Percentiles rank a stretch among this genome's conserved stretches.
These are phyloP conservation scores for Drosophila fulvimacula DNA, from an alignment of 2,888 invertebrate genomes.

Conservation along the genomic window DNA sequence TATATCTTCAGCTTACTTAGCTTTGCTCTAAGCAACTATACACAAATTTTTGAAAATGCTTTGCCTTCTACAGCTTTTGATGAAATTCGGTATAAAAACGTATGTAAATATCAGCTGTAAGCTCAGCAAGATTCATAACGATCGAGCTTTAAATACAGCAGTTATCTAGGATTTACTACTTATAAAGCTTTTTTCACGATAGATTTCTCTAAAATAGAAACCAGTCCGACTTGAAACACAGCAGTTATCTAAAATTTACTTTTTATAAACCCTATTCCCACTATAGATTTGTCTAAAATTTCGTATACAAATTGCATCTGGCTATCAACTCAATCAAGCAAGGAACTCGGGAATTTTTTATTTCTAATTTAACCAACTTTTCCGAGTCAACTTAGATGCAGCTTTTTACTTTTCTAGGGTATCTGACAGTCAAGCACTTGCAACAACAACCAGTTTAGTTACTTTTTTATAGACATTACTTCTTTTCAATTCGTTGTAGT, in stretches of 20 bases:
- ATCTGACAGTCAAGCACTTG: background rate
- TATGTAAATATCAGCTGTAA: background rate
- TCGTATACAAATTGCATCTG: background rate
- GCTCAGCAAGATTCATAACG: background rate
- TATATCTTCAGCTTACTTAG: too few relatives aligned
- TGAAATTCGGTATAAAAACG: background rate
- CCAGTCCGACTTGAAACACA: background rate
- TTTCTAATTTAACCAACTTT: too few relatives aligned
- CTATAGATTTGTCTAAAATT: background rate
- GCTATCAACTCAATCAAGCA: too few relatives aligned
- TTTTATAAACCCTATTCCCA: background rate
- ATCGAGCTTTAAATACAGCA: background rate
- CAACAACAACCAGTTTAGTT: background rate
- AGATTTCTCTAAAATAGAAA: background rate
- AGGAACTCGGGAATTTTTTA: too few relatives aligned
- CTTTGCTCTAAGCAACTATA: background rate
- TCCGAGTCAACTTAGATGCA: too few relatives aligned
- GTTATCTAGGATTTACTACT: background rate
- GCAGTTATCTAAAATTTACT: background rate
- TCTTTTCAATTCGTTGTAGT: slow-evolving; percentile 48
- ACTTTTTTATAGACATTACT: slow-evolving; percentile 37
- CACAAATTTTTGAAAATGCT: background rate
- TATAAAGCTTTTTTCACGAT: background rate
- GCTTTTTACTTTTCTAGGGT: background rate
- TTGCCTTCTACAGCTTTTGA: background rate